These are phyloP conservation scores for Scelioninae gen. 1 DNA, from an alignment of 2,888 invertebrate species.

Conservation along the genomic window DNA sequence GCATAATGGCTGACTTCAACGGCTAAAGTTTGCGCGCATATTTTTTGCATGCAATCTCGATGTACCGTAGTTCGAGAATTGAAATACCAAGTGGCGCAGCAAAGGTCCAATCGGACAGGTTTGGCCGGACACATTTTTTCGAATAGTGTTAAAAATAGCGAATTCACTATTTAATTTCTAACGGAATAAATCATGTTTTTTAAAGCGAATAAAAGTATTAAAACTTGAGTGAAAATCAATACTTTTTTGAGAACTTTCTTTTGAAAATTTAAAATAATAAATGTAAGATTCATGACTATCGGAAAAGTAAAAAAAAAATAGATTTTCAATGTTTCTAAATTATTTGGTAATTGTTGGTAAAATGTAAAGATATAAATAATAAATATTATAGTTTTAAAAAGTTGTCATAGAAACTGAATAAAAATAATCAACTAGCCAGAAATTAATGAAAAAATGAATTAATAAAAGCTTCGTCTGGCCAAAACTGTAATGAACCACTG, in stretches of 20 bases:
- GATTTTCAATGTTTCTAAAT: not conserved
- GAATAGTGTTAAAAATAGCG: too few relatives aligned
- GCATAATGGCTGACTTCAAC: constrained; percentile 77
- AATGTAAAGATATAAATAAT: not conserved
- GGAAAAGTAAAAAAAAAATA: too few relatives aligned
- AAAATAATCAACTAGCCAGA: constrained; percentile 19
- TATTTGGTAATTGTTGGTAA: not conserved
- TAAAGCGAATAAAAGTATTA: too few relatives aligned
- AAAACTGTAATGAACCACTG: constrained; percentile 67
- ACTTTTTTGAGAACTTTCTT: too few relatives aligned
- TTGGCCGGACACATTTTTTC: constrained; percentile 11
- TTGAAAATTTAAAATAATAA: too few relatives aligned
- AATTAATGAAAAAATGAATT: constrained; percentile 58
- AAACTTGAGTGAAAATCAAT: too few relatives aligned
- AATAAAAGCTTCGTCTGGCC: constrained; percentile 55
- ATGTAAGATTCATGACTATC: too few relatives aligned
- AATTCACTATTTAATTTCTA: not conserved
- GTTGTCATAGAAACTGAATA: not conserved
- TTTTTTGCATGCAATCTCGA: constrained; percentile 76
- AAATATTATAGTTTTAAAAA: not conserved
- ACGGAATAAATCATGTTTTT: not conserved
- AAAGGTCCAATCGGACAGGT: constrained; percentile 39
- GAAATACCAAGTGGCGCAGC: constrained; percentile 49
- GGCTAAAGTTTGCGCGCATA: constrained; percentile 75
- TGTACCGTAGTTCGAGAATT: constrained; percentile 60